Percentiles rank a stretch among this genome's conserved stretches.
phyloP scores from a whole-genome alignment of 2,797 vertebrate species.

The Pseudochaenichthys georgianus region DNA sequence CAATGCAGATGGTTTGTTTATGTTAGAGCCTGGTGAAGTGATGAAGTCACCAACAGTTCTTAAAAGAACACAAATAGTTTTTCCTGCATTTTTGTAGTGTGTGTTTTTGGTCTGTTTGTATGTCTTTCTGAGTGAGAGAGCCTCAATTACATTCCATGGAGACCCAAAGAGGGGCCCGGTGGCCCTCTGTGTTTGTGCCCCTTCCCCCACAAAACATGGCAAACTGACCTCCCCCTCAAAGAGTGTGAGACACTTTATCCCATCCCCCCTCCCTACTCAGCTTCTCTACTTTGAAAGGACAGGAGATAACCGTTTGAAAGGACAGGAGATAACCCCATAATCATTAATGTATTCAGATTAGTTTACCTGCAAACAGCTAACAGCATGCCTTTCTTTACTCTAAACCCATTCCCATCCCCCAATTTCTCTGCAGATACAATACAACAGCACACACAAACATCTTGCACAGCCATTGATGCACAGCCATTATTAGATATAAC shows the following conservation, averaged over 20 bases:
- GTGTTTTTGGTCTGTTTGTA: slow-evolving; percentile 42
- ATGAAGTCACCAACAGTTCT: slow-evolving; percentile 1
- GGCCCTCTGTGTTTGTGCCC: slow-evolving; percentile 85
- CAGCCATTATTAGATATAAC: slow-evolving; percentile 9
- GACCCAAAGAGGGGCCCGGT: slow-evolving; percentile 78
- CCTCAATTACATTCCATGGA: slow-evolving; percentile 80
- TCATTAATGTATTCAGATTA: slow-evolving; percentile 83
- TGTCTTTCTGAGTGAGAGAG: slow-evolving; percentile 51
- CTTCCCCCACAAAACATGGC: slow-evolving; percentile 85
- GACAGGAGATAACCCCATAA: slow-evolving; percentile 85
- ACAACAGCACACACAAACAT: slow-evolving; percentile 18
- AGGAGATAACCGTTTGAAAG: slow-evolving; percentile 87
- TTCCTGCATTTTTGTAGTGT: slow-evolving; percentile 15
- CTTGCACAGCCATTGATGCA: slow-evolving; percentile 1
- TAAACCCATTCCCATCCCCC: slow-evolving; percentile 48
- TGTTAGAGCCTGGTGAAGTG: not conserved
- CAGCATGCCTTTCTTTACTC: slow-evolving; percentile 59
- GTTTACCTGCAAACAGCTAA: slow-evolving; percentile 85
- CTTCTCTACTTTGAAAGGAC: slow-evolving; percentile 82
- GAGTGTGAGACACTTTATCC: slow-evolving; percentile 84
- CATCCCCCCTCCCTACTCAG: slow-evolving; percentile 68
- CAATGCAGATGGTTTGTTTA: not conserved
- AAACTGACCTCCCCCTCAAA: slow-evolving; percentile 80
- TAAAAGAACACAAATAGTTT: not conserved
- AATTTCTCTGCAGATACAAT: slow-evolving; percentile 27